Base-by-base conservation (phyloP, 2,797 vertebrate genomes). In the Hylomyscus alleni region DNA sequence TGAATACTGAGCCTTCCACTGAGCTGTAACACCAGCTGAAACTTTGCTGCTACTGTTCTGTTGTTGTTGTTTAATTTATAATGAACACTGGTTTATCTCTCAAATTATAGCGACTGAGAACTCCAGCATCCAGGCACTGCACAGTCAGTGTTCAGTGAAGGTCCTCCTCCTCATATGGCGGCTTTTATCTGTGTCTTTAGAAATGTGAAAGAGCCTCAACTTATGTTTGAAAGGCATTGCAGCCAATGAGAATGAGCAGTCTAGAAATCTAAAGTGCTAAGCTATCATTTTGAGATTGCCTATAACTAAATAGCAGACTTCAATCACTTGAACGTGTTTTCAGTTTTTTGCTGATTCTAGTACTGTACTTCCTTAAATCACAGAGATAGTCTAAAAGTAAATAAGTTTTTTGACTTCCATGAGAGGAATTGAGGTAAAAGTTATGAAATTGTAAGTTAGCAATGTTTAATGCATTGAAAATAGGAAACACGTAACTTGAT, bases 301-400 rank as follows among this genome's bases (percentile, higher is more conserved):
- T 81, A 3, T 67, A 37, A 47, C 69, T 88, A 1, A 85, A 56
- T 67, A 37, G 62, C 26, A 83, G 40, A 54, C 77, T 85, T 0
- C 76, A 37, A 78, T 93, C 58, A 44, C 8, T 75, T 84, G 47
- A 5, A 85, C 50, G 37, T 17, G 8, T 52, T 90, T 81, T 67
- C 62, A 52, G 1, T 37, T 44, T 85, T 85, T 65, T 62, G 1
- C 52, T 54, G 77, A 86, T 89, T 75, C 24, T 89, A 13, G 56
- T 92, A n/a, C 40, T 78, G 8, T 37, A 31, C 60, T 72, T 86
- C 20, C 15, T 44, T 91, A 50, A 82, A 47, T 93, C 34, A 76
- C 44, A 52, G 52, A 91, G 47, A 6, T 95, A 15, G 5, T 78
- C 37, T 91, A 69, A 76, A 93, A 92, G 29, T 90, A 91, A 90